These are phyloP conservation scores for Cataglyphis rosenhaueri DNA, from an alignment of 2,888 invertebrate species.

Conservation along the genomic window DNA sequence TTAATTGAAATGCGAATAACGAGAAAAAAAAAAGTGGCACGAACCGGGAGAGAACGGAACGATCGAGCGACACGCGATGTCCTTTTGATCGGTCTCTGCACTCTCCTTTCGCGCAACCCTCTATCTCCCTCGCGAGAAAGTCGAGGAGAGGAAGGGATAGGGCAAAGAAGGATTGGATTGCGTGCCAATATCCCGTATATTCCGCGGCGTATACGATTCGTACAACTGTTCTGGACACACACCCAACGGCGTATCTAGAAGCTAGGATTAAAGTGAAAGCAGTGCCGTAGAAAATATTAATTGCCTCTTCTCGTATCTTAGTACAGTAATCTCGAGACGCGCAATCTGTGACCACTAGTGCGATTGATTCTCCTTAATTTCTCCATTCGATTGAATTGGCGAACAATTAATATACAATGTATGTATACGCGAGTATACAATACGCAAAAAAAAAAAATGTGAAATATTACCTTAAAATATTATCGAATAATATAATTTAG, in stretches of 20 bases:
- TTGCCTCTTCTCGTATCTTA: neutral
- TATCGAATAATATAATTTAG: neutral
- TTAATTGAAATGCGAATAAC: slow-evolving; percentile 63
- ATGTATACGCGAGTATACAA: neutral
- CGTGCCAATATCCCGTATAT: slow-evolving; percentile 61
- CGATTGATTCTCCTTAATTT: no score
- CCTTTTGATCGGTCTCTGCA: slow-evolving; percentile 73
- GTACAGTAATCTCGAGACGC: neutral
- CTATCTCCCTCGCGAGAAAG: slow-evolving; percentile 6
- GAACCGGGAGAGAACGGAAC: slow-evolving; percentile 63
- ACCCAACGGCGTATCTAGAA: slow-evolving; percentile 43
- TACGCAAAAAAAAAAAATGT: neutral
- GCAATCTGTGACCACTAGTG: no score
- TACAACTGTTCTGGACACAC: slow-evolving; percentile 49
- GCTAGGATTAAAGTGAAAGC: slow-evolving; percentile 16
- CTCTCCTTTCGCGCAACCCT: slow-evolving; percentile 27
- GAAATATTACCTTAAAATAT: neutral
- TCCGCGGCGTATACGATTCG: slow-evolving; percentile 46
- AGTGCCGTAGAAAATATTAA: slow-evolving; percentile 30
- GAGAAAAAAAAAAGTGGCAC: slow-evolving; percentile 46
- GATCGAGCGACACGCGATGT: slow-evolving; percentile 78
- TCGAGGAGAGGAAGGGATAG: slow-evolving; percentile 12
- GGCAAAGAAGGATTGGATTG: slow-evolving; percentile 35
- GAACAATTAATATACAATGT: neutral
- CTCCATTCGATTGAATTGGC: neutral